Percentiles rank a stretch among this genome's conserved stretches.
These are phyloP conservation scores for Gopherus flavomarginatus DNA, from an alignment of 2,113 vertebrate species.

Conservation along the genomic window DNA sequence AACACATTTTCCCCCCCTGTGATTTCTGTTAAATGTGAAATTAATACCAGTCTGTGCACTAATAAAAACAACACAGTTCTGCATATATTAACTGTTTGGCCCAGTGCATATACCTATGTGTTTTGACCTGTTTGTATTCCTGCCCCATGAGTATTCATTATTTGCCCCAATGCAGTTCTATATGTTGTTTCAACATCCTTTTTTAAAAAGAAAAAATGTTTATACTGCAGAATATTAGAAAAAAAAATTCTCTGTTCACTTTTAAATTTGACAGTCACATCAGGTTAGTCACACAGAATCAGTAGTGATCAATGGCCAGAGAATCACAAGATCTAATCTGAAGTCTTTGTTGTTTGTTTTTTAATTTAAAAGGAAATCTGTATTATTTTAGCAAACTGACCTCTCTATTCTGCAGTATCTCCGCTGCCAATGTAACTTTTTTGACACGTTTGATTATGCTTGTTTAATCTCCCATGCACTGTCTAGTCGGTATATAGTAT, in stretches of 20 bases:
- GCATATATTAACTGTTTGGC: neutral
- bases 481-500: neutral
- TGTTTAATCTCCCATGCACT: neutral
- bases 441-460: neutral
- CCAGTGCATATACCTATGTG: neutral
- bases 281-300: neutral
- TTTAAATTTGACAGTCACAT: neutral
- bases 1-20: neutral
- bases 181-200: neutral
- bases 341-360: neutral
- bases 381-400: neutral
- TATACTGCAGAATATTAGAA: neutral
- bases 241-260: neutral
- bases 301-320: neutral
- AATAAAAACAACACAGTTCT: neutral
- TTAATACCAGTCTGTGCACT: neutral
- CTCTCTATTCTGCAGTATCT: neutral
- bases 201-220: neutral
- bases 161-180: neutral
- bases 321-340: neutral
- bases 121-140: neutral
- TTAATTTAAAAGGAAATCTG: neutral
- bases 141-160: neutral
- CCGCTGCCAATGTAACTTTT: neutral
- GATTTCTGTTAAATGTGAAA: neutral